Conservation (phyloP, 2,888 invertebrate genomes). For the Lithophane leautieri region DNA sequence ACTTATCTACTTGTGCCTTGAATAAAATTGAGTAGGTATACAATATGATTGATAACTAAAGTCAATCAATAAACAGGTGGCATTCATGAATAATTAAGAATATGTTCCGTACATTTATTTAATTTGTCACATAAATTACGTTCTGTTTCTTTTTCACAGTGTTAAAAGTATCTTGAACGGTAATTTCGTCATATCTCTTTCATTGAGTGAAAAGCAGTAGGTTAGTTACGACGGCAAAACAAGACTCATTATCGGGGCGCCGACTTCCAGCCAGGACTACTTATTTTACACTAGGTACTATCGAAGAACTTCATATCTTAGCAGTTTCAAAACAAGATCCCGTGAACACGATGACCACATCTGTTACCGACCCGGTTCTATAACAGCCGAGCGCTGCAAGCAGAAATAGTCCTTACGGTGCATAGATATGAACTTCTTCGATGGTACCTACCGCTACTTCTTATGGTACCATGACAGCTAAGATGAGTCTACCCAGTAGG, state of each 20-base stretch:
- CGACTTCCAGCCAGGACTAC: background rate
- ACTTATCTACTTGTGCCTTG: background rate
- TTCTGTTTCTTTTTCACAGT: conserved; percentile 7
- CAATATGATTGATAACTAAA: conserved; percentile 11
- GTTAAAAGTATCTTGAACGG: conserved; percentile 11
- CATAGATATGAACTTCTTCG: too few relatives aligned
- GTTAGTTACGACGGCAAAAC: background rate
- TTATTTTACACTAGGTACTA: background rate
- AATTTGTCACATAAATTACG: too few relatives aligned
- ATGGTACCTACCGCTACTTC: background rate
- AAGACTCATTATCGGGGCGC: background rate
- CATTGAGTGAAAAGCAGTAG: conserved; percentile 5
- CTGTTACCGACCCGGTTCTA: too few relatives aligned
- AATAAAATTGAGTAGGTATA: conserved; percentile 9
- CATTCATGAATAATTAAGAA: conserved; percentile 2
- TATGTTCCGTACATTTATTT: conserved; percentile 9
- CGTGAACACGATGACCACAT: too few relatives aligned
- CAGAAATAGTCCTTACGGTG: too few relatives aligned
- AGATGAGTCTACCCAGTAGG: background rate
- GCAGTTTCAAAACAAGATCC: too few relatives aligned
- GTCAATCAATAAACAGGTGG: background rate
- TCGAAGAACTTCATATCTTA: too few relatives aligned
- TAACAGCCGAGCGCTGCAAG: too few relatives aligned
- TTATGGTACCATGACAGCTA: background rate
- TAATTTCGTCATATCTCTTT: conserved; percentile 3